A percentile compares a stretch with the other conserved stretches of the same genome.
Conservation (phyloP, 2,113 vertebrate genomes). For the Ctenomys sociabilis region DNA sequence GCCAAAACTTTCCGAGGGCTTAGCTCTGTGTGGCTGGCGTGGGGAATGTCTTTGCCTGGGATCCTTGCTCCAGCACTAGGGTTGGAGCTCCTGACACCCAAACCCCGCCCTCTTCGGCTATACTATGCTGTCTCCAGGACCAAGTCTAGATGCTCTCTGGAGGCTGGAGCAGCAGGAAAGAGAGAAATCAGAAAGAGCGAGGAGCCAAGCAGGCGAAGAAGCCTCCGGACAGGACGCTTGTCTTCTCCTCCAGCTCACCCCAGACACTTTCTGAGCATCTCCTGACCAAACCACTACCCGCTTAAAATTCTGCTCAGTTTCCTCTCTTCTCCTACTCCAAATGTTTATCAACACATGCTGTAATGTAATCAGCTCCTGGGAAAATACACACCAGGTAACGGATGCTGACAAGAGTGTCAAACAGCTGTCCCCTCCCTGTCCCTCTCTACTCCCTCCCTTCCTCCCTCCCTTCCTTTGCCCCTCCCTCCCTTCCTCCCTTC, state of each 20-base stretch:
- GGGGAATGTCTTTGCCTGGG: background rate
- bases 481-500: slow-evolving; percentile 52
- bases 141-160: background rate
- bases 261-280: slow-evolving; percentile 15
- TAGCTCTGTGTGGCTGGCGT: background rate
- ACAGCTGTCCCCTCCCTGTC: slow-evolving; percentile 70
- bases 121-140: background rate
- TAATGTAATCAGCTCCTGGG: slow-evolving; percentile 87
- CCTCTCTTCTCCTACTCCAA: slow-evolving; percentile 77
- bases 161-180: background rate
- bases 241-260: background rate
- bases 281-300: background rate
- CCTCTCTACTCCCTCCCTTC: slow-evolving; percentile 6
- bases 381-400: slow-evolving; percentile 86
- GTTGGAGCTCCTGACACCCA: background rate
- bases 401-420: slow-evolving; percentile 80
- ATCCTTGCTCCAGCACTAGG: background rate
- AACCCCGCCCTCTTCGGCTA: background rate
- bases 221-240: accelerated
- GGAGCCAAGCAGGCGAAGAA: background rate
- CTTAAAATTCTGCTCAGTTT: slow-evolving; percentile 78
- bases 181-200: background rate
- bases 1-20: background rate
- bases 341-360: slow-evolving; percentile 88
- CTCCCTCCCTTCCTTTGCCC: slow-evolving; percentile 60